These are phyloP conservation scores for Argyrosomus regius DNA, from an alignment of 2,797 vertebrate species.

Conservation along the genomic window DNA sequence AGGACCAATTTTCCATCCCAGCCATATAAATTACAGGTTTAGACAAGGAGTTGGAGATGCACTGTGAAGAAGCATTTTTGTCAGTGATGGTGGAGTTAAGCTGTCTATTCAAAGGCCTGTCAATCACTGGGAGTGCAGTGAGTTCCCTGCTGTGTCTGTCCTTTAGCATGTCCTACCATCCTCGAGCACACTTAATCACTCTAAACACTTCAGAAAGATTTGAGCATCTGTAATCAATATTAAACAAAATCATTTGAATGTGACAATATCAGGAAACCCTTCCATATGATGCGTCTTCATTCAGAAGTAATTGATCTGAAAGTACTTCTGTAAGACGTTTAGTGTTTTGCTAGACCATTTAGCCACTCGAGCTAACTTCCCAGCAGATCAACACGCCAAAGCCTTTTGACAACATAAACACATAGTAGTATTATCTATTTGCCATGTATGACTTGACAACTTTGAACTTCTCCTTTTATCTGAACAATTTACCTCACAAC, in stretches of 20 bases:
- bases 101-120: not conserved
- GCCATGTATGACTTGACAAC: not conserved
- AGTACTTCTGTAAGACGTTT: not conserved
- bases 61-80: not conserved
- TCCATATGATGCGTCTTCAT: not conserved
- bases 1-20: not conserved
- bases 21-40: not conserved
- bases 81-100: not conserved
- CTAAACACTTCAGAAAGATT: not conserved
- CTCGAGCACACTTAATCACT: not conserved
- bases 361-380: not conserved
- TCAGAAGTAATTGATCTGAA: not conserved
- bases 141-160: not conserved
- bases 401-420: not conserved
- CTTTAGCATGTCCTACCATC: not conserved
- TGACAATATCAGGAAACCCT: not conserved
- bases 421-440: not conserved
- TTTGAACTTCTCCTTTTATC: not conserved
- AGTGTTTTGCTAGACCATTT: not conserved
- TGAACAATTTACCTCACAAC: not conserved
- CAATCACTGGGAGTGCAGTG: not conserved
- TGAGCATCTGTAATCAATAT: not conserved
- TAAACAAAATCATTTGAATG: not conserved
- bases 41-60: not conserved
- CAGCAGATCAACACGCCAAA: not conserved